phyloP scores from a whole-genome alignment of 2,113 vertebrate species.

The Aphelocoma coerulescens region DNA sequence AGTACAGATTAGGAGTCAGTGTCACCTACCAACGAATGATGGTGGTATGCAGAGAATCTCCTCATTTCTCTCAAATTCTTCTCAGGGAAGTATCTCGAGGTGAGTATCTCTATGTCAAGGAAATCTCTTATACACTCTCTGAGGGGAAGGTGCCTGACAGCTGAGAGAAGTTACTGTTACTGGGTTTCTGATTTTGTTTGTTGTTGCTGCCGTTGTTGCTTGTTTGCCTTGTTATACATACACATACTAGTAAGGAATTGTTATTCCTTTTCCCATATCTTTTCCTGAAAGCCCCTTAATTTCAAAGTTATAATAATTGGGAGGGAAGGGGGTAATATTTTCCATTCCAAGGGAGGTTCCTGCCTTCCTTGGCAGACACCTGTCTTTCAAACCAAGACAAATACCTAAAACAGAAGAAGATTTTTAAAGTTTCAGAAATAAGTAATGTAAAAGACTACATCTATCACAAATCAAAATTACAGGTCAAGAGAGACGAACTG shows the following conservation, averaged over 20 bases:
- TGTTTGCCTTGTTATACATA: background rate
- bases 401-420: background rate
- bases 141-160: background rate
- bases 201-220: background rate
- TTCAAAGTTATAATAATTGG: background rate
- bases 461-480: background rate
- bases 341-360: background rate
- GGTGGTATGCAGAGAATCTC: background rate
- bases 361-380: background rate
- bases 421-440: background rate
- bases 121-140: background rate
- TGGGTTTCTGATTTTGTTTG: background rate
- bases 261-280: background rate
- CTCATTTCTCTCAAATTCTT: background rate
- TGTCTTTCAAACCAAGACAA: background rate
- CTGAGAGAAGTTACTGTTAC: background rate
- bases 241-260: background rate
- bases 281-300: background rate
- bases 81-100: background rate
- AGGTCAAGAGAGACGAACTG: background rate
- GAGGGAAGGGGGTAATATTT: background rate
- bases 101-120: accelerated
- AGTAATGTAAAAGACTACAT: background rate
- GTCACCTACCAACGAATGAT: background rate
- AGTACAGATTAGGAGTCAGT: background rate